These are phyloP conservation scores for Malurus cyaneus DNA, from an alignment of 2,113 vertebrate species.

Conservation along the genomic window DNA sequence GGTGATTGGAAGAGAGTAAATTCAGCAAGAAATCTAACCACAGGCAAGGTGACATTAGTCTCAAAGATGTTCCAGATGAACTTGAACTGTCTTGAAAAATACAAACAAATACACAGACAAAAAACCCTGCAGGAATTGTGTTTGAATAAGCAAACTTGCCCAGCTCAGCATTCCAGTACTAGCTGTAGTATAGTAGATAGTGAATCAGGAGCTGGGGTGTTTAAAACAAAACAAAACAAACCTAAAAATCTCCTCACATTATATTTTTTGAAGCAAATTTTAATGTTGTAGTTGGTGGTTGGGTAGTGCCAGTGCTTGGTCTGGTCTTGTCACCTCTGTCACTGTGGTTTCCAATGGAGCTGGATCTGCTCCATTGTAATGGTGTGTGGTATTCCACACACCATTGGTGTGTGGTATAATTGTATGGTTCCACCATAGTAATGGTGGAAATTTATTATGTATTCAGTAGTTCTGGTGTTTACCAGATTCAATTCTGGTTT, in stretches of 20 bases:
- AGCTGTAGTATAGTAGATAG: neutral
- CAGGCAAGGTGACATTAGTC: conserved; percentile 12
- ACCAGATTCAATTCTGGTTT: neutral
- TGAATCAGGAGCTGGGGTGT: neutral
- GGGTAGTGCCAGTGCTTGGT: neutral
- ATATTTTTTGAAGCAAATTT: neutral
- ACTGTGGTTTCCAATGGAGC: neutral
- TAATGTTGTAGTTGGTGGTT: neutral
- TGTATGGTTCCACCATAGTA: too few relatives aligned
- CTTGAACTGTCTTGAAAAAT: conserved; percentile 28
- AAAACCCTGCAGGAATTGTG: neutral
- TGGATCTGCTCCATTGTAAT: neutral
- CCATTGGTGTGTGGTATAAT: too few relatives aligned
- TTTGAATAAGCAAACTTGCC: neutral
- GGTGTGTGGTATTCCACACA: too few relatives aligned
- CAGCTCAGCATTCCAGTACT: neutral
- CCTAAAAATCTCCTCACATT: neutral
- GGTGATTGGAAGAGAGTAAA: neutral
- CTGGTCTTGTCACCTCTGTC: neutral
- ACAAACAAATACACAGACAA: neutral
- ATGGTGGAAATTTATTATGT: neutral
- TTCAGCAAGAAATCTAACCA: conserved; percentile 1
- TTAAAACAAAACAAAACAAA: neutral
- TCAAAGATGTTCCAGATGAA: neutral
- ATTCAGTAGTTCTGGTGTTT: neutral